phyloP scores from a whole-genome alignment of 2,113 vertebrate species.

The human (Homo sapiens) region DNA sequence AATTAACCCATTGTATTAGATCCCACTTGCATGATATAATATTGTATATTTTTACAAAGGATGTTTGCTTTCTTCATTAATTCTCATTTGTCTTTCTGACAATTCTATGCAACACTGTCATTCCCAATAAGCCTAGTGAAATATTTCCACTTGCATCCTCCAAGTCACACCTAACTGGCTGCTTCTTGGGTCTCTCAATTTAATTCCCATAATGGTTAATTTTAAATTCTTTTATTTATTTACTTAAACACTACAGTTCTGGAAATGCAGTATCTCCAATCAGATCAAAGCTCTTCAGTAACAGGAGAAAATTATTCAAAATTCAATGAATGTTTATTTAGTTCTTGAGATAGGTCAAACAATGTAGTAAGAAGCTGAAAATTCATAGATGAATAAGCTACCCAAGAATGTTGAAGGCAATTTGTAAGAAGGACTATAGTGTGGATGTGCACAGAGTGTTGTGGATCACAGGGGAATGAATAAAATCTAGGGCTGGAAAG shows the following conservation, averaged over 20 bases:
- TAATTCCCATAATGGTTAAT: neutral
- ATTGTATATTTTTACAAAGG: neutral
- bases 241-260: neutral
- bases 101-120: neutral
- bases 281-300: neutral
- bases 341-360: neutral
- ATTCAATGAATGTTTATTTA: neutral
- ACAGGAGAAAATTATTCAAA: neutral
- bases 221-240: neutral
- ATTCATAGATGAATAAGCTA: neutral
- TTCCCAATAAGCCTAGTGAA: neutral
- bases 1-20: slow-evolving; percentile 17
- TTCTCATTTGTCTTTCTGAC: rapidly evolving
- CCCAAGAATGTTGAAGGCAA: neutral
- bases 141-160: neutral
- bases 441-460: neutral
- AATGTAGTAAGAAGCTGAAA: neutral
- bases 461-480: neutral
- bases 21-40: neutral
- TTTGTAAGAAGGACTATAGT: neutral
- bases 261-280: neutral
- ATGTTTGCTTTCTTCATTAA: neutral
- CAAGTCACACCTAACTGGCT: neutral
- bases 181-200: neutral
- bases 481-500: neutral